Conservation (phyloP, 1,140 invertebrate genomes). For the Lamellibrachia luymesi region DNA sequence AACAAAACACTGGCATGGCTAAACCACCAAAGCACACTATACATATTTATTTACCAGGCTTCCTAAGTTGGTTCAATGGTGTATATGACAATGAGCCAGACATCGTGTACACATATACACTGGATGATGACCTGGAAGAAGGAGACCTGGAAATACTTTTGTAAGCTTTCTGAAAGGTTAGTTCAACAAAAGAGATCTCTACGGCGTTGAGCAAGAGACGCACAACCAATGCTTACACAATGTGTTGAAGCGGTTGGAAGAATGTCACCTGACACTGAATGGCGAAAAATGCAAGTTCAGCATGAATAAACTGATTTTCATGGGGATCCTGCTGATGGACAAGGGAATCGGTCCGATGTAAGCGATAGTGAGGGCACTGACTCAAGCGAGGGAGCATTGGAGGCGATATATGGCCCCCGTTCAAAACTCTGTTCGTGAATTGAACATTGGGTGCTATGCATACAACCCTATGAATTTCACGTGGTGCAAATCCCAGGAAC, state of each 20-base stretch:
- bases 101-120: too few relatives aligned
- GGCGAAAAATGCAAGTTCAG: conserved; percentile 1
- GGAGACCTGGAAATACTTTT: too few relatives aligned
- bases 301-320: conserved; percentile 1
- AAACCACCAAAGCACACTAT: too few relatives aligned
- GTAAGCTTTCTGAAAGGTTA: too few relatives aligned
- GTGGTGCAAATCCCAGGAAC: neutral
- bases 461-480: conserved; percentile 31
- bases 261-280: conserved; percentile 3
- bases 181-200: neutral
- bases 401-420: neutral
- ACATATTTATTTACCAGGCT: too few relatives aligned
- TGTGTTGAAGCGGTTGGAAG: neutral
- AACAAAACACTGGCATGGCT: neutral
- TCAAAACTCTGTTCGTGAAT: conserved; percentile 36
- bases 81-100: too few relatives aligned
- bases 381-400: too few relatives aligned
- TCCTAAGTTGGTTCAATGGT: too few relatives aligned
- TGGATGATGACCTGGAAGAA: too few relatives aligned
- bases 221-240: neutral
- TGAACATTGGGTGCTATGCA: conserved; percentile 35
- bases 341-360: too few relatives aligned
- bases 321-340: neutral
- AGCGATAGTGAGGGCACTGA: too few relatives aligned
- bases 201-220: too few relatives aligned